Evolutionary conservation across 2,888 invertebrate genomes (phyloP), one percentile per base, ranked within the genome.

Genomic region (Griposia aprilina): DNA sequence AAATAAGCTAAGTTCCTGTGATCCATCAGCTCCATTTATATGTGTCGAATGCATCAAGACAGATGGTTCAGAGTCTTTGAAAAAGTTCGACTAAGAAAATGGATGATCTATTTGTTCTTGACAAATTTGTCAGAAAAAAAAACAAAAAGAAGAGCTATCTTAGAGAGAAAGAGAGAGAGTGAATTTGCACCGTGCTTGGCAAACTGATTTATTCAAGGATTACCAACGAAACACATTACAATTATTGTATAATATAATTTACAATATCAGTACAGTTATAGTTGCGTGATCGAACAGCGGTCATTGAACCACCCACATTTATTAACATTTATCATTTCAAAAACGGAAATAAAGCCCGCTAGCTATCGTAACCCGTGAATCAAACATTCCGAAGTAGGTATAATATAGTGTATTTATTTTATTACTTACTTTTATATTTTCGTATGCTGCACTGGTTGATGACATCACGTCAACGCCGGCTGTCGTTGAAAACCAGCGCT

Each of bases 31-130:
- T 41, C 45, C 26, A 52, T 62, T 62, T 62, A 62, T 74, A 41
- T 74, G 60, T 36, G 20, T 50, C 17, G 45, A 72, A 45, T 73
- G 26, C 57, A 59, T 59, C 57, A 59, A 59, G 36, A 48, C 13
- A 45, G 55, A 48, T 45, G 10, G 13, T 48, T n/a, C n/a, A n/a
- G n/a, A 3, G 8, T n/a, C 72, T 2, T 48, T 20, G 23, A 26
- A 41, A 8, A 36, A 1, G 2, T 8, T n/a, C 17, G 6, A 4
- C 6, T 67, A 60, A 60, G 15, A 70, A 45, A 26, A 26, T 45
- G 11, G 30, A 55, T 11, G 4, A 70, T 55, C 52, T 52, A n/a
- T 30, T 11, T 30, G 52, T 36, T 36, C 30, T 30, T 67, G 67
- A 50, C 8, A 23, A 57, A 26, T 23, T 36, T 15, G 17, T 5